Percentiles rank a stretch among this genome's conserved stretches.
Evolutionary conservation across 2,797 vertebrate species (phyloP).

Genomic region (Kryptolebias ocellatus): DNA sequence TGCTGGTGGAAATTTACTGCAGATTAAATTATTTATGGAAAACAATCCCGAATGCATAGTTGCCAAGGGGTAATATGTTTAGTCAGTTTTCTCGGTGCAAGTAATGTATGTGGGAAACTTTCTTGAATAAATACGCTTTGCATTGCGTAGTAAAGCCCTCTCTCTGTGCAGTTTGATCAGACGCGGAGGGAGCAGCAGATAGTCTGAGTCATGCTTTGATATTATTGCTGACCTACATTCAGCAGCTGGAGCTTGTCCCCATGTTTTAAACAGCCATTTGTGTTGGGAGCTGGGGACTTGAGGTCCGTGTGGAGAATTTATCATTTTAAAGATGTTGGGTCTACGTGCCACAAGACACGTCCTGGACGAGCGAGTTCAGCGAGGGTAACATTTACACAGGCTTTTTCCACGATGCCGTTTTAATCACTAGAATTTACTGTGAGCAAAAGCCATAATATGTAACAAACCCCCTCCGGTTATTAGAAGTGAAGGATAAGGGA

Average conservation of each 20-base stretch:
- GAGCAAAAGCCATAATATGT: background rate
- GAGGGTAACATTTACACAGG: conserved; percentile 30
- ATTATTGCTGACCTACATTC: conserved; percentile 68
- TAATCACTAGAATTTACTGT: conserved; percentile 2
- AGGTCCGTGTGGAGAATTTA: conserved; percentile 42
- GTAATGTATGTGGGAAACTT: conserved; percentile 16
- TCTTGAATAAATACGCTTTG: conserved; percentile 9
- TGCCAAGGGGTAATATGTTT: background rate
- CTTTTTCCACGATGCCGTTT: conserved; percentile 21
- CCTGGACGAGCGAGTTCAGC: conserved; percentile 18
- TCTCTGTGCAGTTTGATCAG: conserved; percentile 24
- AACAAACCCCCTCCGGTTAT: conserved; percentile 7
- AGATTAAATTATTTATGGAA: conserved; percentile 32
- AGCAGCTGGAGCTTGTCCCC: conserved; percentile 56
- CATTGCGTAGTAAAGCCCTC: background rate
- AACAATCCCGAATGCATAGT: conserved; percentile 4
- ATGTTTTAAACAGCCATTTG: conserved; percentile 25
- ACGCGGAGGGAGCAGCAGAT: conserved; percentile 43
- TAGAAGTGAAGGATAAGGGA: conserved; percentile 4
- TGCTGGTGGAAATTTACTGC: conserved; percentile 12
- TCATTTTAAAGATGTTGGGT: conserved; percentile 39
- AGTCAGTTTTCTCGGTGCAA: background rate
- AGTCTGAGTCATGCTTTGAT: conserved; percentile 54
- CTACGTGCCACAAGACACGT: conserved; percentile 56
- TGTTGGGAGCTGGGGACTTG: conserved; percentile 47